Conservation (phyloP, 2,888 invertebrate genomes). For the Platycheirus rosarum region DNA sequence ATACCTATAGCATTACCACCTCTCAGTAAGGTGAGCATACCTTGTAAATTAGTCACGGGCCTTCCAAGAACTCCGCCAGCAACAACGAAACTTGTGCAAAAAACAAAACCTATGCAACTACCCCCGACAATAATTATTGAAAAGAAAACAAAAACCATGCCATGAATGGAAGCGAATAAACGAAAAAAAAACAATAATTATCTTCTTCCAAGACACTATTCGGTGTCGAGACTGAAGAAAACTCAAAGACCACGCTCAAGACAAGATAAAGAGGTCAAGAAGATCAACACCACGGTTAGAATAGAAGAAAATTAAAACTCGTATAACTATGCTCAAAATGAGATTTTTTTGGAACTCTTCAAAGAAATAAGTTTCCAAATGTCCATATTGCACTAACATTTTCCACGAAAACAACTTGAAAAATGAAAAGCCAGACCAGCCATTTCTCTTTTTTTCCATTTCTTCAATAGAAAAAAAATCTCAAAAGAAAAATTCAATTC, state of each 20-base stretch:
- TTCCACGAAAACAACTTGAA: background rate
- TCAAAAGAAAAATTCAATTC: conserved; percentile 51
- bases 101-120: conserved; percentile 10
- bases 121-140: conserved; percentile 6
- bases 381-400: no score
- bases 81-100: conserved; percentile 6
- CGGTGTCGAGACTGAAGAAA: conserved; percentile 8
- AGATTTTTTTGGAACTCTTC: no score
- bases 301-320: conserved; percentile 17
- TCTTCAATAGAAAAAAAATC: conserved; percentile 24
- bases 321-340: no score
- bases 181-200: conserved; percentile 27
- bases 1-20: background rate
- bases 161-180: conserved; percentile 22
- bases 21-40: conserved; percentile 43
- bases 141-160: background rate
- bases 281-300: conserved; percentile 51
- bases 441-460: conserved; percentile 11
- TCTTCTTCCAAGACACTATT: conserved; percentile 26
- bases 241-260: conserved; percentile 46
- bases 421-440: background rate
- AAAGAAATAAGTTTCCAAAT: background rate
- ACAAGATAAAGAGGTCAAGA: conserved; percentile 66
- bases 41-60: conserved; percentile 64
- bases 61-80: conserved; percentile 43